A percentile compares a stretch with the other conserved stretches of the same genome.
Evolutionary conservation across 2,113 vertebrate species (phyloP).

Genomic region (Anguilla rostrata): DNA sequence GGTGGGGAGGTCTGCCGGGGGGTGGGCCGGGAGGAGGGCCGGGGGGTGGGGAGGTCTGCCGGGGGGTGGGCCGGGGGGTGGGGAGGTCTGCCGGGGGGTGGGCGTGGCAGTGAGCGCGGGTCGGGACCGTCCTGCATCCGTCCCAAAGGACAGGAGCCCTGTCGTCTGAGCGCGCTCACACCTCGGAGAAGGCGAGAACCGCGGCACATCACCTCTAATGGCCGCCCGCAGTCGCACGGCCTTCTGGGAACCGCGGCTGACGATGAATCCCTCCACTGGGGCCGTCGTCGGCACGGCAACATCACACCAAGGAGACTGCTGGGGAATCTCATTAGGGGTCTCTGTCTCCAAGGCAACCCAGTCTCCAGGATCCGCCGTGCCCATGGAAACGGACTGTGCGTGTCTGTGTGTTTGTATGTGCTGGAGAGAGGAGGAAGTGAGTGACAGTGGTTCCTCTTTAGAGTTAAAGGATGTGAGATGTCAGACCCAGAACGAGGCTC

Average conservation of each 20-base stretch:
- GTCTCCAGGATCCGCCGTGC: constrained; percentile 54
- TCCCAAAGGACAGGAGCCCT: background rate
- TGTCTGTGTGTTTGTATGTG: constrained; percentile 9
- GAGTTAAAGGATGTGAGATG: background rate
- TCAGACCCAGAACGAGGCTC: background rate
- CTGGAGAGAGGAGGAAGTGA: background rate
- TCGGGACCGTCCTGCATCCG: background rate
- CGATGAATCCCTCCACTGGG: constrained; percentile 49
- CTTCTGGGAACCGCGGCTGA: background rate
- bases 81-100: background rate
- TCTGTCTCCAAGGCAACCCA: constrained; percentile 62
- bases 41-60: background rate
- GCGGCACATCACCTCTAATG: constrained; percentile 30
- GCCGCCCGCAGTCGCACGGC: constrained; percentile 29
- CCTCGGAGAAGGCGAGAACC: constrained; percentile 7
- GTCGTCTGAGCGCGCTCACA: constrained; percentile 35
- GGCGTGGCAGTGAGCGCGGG: background rate
- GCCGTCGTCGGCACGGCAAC: constrained; percentile 28
- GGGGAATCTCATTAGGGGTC: constrained; percentile 64
- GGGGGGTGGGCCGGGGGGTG: too few relatives aligned
- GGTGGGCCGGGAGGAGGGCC: too few relatives aligned
- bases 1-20: too few relatives aligned
- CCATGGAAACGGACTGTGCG: constrained; percentile 60
- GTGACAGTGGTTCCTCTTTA: background rate
- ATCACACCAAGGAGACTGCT: constrained; percentile 53